Percentiles rank a stretch among this genome's conserved stretches.
These are phyloP conservation scores for Scolopax bukidnonensis DNA, from an alignment of 2,797 vertebrate genomes.

Conservation along the genomic window DNA sequence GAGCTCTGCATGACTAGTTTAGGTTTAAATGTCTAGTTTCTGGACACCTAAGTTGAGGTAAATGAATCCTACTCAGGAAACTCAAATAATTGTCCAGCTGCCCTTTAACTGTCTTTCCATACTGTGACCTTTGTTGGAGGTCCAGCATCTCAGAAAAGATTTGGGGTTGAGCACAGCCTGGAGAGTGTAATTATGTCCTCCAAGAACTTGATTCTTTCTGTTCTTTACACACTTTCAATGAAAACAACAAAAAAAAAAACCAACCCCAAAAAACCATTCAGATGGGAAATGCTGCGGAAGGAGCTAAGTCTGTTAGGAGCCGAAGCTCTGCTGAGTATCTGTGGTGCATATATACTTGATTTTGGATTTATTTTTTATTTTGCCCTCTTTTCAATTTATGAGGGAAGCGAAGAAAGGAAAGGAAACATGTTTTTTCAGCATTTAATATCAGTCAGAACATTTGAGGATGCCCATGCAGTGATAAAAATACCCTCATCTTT, in stretches of 20 bases:
- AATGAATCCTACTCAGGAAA: background rate
- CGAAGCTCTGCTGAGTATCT: background rate
- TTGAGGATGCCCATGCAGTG: background rate
- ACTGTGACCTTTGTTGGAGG: background rate
- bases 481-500: constrained; percentile 4
- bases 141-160: background rate
- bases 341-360: background rate
- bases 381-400: background rate
- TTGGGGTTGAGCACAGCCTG: background rate
- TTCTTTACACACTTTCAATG: background rate
- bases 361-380: background rate
- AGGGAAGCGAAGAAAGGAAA: background rate
- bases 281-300: background rate
- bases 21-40: background rate
- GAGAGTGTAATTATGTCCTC: background rate
- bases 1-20: background rate
- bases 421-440: background rate
- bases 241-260: background rate
- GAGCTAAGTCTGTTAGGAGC: background rate
- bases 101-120: background rate
- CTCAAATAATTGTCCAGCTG: background rate
- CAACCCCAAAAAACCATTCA: background rate
- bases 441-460: background rate
- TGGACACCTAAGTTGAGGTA: background rate
- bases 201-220: background rate